Conservation (phyloP, 2,888 invertebrate species). For the Eupsilia transversa region DNA sequence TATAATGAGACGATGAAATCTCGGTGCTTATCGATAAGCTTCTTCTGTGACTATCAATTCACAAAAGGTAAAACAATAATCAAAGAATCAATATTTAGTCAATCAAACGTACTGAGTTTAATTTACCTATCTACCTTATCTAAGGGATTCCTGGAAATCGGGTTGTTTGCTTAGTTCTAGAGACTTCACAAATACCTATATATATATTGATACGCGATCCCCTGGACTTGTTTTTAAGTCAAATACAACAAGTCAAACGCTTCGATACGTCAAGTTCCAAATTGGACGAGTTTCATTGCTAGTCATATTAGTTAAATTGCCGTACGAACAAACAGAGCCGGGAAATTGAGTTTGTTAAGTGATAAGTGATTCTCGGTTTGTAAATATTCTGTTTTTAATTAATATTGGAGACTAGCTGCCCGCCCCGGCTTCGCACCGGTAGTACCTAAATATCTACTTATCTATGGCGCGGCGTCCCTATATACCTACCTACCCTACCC, state of each 20-base stretch:
- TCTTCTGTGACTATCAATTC: not conserved
- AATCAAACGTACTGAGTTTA: slow-evolving; percentile 10
- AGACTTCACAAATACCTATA: slow-evolving; percentile 31
- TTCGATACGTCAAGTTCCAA: slow-evolving; percentile 52
- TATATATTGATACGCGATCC: slow-evolving; percentile 28
- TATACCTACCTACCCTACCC: too few species aligned
- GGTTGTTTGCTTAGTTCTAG: slow-evolving; percentile 29
- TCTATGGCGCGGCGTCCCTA: too few species aligned
- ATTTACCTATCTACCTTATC: not conserved
- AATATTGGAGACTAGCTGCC: slow-evolving; percentile 36
- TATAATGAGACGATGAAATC: not conserved
- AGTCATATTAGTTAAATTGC: slow-evolving; percentile 62
- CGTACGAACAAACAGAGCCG: slow-evolving; percentile 54
- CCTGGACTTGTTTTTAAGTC: slow-evolving; percentile 43
- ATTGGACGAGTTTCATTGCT: slow-evolving; percentile 57
- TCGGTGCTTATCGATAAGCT: not conserved
- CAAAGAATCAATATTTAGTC: slow-evolving; percentile 1
- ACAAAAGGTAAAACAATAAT: not conserved
- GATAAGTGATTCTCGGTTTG: slow-evolving; percentile 41
- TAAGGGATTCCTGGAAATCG: not conserved
- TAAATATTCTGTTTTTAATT: slow-evolving; percentile 57
- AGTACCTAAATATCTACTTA: too few species aligned
- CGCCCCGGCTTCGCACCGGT: too few species aligned
- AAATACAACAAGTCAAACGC: slow-evolving; percentile 50
- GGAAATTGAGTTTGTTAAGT: slow-evolving; percentile 52